Evolutionary conservation across 2,113 vertebrate species (phyloP), one percentile per base, ranked within the genome.

Genomic region (Nyctereutes procyonoides): DNA sequence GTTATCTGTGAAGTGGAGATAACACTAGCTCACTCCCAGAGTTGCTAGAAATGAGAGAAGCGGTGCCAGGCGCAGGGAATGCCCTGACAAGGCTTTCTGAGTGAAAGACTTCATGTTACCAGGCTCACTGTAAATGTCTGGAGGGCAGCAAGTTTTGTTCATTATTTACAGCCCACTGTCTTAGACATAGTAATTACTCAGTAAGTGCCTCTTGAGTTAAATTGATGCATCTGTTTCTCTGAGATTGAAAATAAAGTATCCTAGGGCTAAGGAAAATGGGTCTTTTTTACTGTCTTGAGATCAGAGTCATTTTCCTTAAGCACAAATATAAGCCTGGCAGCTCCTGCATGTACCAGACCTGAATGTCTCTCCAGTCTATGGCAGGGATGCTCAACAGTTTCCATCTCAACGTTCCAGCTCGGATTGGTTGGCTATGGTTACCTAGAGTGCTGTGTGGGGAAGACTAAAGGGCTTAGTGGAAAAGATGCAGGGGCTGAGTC

Each of bases 1-100:
- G 6, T 95, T 24, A 65, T 81, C 93, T 91, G 81, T 14, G 81
- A 81, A 73, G 65, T 14, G n/a, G 17, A 71, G 88, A 35, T 88
- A 88, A 71, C 2, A 7, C 35, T 58, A 53, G 35, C 63, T 38
- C 8, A 2, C 67, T 53, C 43, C 53, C 62, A 24, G 67, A 32
- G 87, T 35, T 2, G 38, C 3, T n/a, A 84, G 76, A 90, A 83
- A 58, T 62, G 60, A 76, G 56, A 30, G 26, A 81, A n/a, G 35
- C 43, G 7, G 65, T 1, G 43, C 32, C 65, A 53, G 76, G 63
- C 20, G 5, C 6, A 13, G 62, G 51, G 43, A 51, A 26, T 14
- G 55, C 53, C 91, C 32, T 24, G 16, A 55, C 26, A 15, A 85
- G 65, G 53, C 24, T 85, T 81, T 58, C 1, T 1, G 32, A 65